Percentiles rank a stretch among this genome's conserved stretches.
phyloP scores from a whole-genome alignment of 35 echinoderm and acorn worm species.

The Anneissia japonica region DNA sequence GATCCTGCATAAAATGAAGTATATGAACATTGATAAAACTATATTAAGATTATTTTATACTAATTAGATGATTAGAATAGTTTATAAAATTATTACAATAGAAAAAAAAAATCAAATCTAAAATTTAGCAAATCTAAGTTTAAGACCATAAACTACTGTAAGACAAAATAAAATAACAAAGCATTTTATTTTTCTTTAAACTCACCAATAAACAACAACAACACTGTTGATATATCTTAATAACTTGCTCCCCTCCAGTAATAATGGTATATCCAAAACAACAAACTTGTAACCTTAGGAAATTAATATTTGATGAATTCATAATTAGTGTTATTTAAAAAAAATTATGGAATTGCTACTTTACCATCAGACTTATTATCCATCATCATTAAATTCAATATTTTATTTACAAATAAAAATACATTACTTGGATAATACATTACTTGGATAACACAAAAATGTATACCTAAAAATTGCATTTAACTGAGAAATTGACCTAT shows the following conservation, averaged over 20 bases:
- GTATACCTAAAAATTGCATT: too few species aligned
- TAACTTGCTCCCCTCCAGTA: conserved; percentile 75
- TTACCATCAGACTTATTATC: too few species aligned
- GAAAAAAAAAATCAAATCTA: not conserved
- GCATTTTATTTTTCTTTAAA: not conserved
- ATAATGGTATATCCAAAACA: conserved; percentile 80
- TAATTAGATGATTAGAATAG: not conserved
- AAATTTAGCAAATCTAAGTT: not conserved
- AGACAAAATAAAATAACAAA: not conserved
- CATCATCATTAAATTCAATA: too few species aligned
- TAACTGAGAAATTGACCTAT: too few species aligned
- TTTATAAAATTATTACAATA: not conserved
- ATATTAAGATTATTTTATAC: not conserved
- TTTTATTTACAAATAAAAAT: too few species aligned
- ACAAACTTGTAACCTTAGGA: conserved; percentile 72
- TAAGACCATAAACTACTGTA: not conserved
- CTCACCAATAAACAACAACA: conserved; percentile 91
- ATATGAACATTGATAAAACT: not conserved
- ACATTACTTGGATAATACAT: too few species aligned
- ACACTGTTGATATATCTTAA: conserved; percentile 61
- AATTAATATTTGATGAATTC: not conserved
- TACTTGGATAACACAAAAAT: too few species aligned
- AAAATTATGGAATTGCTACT: too few species aligned
- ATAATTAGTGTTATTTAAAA: too few species aligned
- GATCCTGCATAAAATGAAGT: not conserved